Evolutionary conservation across 2,113 vertebrate species (phyloP).

Genomic region (Orthochromis malagaraziensis): DNA sequence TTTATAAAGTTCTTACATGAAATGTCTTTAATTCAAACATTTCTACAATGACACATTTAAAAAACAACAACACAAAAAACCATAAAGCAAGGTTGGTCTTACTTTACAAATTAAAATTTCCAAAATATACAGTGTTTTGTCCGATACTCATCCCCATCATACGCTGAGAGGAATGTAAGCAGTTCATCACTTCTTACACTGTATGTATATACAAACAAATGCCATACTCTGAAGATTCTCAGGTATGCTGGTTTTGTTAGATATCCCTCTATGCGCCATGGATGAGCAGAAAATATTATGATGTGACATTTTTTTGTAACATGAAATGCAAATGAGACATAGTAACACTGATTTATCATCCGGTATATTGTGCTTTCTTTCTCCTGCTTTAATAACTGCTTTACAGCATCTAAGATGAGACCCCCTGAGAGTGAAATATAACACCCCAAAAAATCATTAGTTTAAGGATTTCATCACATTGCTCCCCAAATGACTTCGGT

Average conservation of each 20-base stretch:
- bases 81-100: not conserved
- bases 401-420: not conserved
- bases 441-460: not conserved
- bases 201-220: conserved; percentile 11
- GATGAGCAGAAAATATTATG: not conserved
- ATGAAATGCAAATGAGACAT: not conserved
- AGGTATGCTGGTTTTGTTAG: not conserved
- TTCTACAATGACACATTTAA: conserved; percentile 22
- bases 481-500: not conserved
- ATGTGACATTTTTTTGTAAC: not conserved
- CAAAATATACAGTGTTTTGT: conserved; percentile 30
- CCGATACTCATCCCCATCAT: not conserved
- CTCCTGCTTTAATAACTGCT: not conserved
- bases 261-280: not conserved
- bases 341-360: conserved; percentile 10
- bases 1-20: not conserved
- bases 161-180: conserved; percentile 12
- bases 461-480: not conserved
- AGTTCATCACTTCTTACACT: not conserved
- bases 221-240: not conserved
- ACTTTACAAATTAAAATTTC: conserved; percentile 23
- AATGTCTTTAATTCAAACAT: not conserved
- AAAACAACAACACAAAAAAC: not conserved
- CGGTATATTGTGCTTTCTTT: not conserved
- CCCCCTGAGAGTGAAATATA: not conserved